Conservation (phyloP, 2,113 vertebrate genomes). For the Vicugna pacos region DNA sequence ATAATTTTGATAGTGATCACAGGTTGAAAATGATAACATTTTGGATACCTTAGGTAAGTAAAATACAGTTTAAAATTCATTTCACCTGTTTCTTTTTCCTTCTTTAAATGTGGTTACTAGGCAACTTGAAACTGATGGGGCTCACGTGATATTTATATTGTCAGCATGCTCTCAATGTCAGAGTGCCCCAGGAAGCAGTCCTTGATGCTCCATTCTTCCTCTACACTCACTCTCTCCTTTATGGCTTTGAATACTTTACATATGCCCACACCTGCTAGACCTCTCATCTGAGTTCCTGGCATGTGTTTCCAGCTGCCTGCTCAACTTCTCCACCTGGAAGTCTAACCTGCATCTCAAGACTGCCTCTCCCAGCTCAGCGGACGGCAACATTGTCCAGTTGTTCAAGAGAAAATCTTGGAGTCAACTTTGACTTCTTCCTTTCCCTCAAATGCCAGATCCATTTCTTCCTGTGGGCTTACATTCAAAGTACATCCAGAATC, state of each 20-base stretch:
- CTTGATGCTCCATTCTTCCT: background rate
- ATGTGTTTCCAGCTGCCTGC: background rate
- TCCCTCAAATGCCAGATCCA: background rate
- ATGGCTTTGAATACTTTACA: background rate
- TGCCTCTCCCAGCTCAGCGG: background rate
- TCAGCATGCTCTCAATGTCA: background rate
- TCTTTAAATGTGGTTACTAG: background rate
- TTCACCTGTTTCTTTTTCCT: background rate
- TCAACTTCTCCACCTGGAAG: background rate
- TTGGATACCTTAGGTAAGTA: background rate
- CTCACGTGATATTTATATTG: background rate
- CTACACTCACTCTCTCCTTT: background rate
- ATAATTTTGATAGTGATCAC: background rate
- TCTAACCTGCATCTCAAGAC: background rate
- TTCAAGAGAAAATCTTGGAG: background rate
- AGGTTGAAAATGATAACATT: background rate
- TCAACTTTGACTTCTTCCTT: background rate
- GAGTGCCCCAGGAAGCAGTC: background rate
- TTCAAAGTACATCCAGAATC: background rate
- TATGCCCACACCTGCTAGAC: background rate
- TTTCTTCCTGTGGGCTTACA: background rate
- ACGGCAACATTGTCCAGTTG: background rate
- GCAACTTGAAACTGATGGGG: background rate
- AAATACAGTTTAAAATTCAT: conserved; percentile 7
- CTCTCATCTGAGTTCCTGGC: background rate